Evolutionary conservation across 2,888 invertebrate genomes (phyloP).

Genomic region (Cephus rjabovi): DNA sequence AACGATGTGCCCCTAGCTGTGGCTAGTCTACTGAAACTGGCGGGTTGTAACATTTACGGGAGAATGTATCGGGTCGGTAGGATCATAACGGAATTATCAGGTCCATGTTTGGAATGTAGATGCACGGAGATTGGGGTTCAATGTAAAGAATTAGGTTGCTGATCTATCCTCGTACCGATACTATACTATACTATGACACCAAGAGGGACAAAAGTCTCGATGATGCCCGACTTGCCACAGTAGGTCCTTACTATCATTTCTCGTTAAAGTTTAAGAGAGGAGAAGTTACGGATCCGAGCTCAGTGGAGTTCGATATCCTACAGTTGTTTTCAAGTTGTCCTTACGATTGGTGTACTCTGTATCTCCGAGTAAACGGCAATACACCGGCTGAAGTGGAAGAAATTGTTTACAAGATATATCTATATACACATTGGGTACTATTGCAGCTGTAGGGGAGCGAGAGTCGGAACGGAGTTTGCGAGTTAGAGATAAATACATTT

Average conservation of each 20-base stretch:
- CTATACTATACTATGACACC: conserved; percentile 2
- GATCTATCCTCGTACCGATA: conserved; percentile 45
- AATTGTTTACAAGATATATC: not conserved
- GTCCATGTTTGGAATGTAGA: conserved; percentile 85
- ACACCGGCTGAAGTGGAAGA: not conserved
- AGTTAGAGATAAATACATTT: not conserved
- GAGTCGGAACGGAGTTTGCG: not conserved
- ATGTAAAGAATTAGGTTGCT: conserved; percentile 77
- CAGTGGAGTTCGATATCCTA: not conserved
- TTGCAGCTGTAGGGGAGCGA: not conserved
- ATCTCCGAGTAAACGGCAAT: not conserved
- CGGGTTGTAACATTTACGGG: conserved; percentile 92
- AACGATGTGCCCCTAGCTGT: conserved; percentile 58
- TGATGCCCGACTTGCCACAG: conserved; percentile 19
- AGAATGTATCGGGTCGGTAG: conserved; percentile 87
- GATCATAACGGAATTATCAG: conserved; percentile 85
- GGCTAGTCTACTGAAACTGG: conserved; percentile 78
- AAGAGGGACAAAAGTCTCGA: not conserved
- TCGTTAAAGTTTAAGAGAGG: not conserved
- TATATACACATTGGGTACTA: not conserved
- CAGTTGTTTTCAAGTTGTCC: not conserved
- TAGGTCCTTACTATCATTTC: conserved; percentile 4
- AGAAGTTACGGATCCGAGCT: not conserved
- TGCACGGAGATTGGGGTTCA: conserved; percentile 90
- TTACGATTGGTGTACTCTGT: not conserved